Evolutionary conservation across 64 coral and sea anemone genomes (phyloP).

Genomic region (Montipora cactus): DNA sequence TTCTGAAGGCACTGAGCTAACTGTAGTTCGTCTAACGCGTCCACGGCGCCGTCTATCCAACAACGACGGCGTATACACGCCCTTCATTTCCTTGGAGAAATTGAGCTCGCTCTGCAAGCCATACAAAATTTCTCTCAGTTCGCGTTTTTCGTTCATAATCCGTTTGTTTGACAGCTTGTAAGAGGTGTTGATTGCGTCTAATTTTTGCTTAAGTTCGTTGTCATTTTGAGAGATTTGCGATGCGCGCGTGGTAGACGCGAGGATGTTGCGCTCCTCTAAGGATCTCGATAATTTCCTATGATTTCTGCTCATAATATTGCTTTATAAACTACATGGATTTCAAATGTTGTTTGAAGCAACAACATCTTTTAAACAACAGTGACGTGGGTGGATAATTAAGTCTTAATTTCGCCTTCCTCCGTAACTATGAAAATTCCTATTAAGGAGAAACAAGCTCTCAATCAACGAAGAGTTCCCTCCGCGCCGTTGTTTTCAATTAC

Average conservation of each 20-base stretch:
- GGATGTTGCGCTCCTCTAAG: slow-evolving; percentile 4
- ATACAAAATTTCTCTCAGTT: slow-evolving; percentile 74
- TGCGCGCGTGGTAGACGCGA: background rate
- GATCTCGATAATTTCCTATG: slow-evolving; percentile 57
- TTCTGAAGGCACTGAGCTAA: slow-evolving; percentile 46
- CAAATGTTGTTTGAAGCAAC: background rate
- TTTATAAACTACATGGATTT: background rate
- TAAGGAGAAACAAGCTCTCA: background rate
- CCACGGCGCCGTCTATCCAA: slow-evolving; percentile 42
- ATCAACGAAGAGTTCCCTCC: background rate
- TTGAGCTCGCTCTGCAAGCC: slow-evolving; percentile 69
- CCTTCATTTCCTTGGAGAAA: slow-evolving; percentile 52
- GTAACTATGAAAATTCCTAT: slow-evolving; percentile 5
- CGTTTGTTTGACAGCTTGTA: slow-evolving; percentile 81
- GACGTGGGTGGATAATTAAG: background rate
- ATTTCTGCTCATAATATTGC: slow-evolving; percentile 43
- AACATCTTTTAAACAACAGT: background rate
- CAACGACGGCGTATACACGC: slow-evolving; percentile 65
- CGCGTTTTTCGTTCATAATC: slow-evolving; percentile 72
- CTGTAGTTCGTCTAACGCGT: slow-evolving; percentile 43
- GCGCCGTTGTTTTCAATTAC: background rate
- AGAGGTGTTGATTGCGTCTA: slow-evolving; percentile 86
- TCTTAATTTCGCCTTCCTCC: background rate
- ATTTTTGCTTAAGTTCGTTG: slow-evolving; percentile 80
- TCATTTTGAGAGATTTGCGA: slow-evolving; percentile 57